Percentiles rank a stretch among this genome's conserved stretches.
Conservation (phyloP, 2,888 invertebrate genomes). For the Amblyjoppa fuscipennis region DNA sequence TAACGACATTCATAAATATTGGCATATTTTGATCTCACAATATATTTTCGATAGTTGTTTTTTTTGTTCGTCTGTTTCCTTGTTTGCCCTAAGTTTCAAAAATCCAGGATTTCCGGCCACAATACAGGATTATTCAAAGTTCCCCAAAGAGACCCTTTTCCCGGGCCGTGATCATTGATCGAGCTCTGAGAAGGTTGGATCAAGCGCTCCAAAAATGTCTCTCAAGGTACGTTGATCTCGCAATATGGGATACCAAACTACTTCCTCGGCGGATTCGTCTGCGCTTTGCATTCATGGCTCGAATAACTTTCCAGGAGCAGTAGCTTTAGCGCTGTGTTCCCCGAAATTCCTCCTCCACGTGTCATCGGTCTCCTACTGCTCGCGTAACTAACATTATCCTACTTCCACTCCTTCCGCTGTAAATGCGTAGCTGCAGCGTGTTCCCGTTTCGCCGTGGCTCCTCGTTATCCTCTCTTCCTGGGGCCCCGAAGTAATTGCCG, state of each 20-base stretch:
- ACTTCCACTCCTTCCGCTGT: constrained; percentile 43
- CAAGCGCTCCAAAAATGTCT: background rate
- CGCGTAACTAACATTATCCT: constrained; percentile 58
- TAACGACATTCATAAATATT: constrained; percentile 20
- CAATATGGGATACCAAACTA: background rate
- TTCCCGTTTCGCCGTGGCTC: constrained; percentile 20
- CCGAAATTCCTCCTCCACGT: constrained; percentile 58
- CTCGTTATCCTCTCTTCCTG: constrained; percentile 51
- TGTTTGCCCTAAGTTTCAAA: background rate
- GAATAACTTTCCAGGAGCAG: constrained; percentile 15
- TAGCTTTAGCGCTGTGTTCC: constrained; percentile 12
- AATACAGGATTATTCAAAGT: background rate
- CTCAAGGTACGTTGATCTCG: background rate
- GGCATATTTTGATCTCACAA: constrained; percentile 8
- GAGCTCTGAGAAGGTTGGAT: background rate
- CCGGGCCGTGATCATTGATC: background rate
- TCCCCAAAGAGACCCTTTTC: background rate
- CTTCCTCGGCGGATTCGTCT: background rate
- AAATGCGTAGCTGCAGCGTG: constrained; percentile 48
- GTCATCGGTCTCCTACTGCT: constrained; percentile 53
- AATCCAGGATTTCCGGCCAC: too few species aligned
- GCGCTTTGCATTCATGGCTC: constrained; percentile 1
- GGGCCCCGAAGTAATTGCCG: constrained; percentile 82
- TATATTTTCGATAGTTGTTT: background rate
- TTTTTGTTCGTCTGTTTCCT: too few species aligned